phyloP scores from a whole-genome alignment of 1,140 invertebrate species.

The Atta cephalotes region DNA sequence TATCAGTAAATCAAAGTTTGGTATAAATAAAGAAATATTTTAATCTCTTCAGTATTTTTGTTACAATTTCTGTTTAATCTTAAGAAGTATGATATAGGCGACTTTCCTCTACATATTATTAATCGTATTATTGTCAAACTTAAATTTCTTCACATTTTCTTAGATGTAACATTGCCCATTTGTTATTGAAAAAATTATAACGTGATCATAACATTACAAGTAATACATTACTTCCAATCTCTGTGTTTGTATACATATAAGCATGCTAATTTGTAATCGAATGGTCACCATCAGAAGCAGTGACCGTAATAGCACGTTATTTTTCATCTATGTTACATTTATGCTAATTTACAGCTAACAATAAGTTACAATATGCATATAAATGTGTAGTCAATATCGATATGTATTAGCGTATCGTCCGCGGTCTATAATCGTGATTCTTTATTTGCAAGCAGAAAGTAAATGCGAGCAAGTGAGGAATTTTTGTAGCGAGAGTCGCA shows the following conservation, averaged over 20 bases:
- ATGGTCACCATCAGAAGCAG: slow-evolving; percentile 62
- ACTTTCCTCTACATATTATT: no score
- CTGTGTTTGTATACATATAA: not conserved
- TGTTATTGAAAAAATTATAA: no score
- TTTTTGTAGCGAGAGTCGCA: slow-evolving; percentile 12
- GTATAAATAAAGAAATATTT: no score
- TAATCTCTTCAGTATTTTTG: no score
- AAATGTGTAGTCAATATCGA: slow-evolving; percentile 25
- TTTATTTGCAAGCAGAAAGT: slow-evolving; percentile 11
- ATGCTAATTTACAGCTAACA: not conserved
- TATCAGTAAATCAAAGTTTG: no score
- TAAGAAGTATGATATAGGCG: no score
- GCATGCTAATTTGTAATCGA: slow-evolving; percentile 37
- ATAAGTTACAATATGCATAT: not conserved
- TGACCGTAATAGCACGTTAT: slow-evolving; percentile 55
- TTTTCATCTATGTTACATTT: slow-evolving; percentile 30
- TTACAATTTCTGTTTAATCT: no score
- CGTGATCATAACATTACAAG: no score
- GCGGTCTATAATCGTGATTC: not conserved
- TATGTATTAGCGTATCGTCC: slow-evolving; percentile 23
- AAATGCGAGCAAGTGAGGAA: not conserved
- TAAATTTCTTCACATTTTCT: no score
- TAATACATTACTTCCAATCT: no score
- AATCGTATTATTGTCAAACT: no score
- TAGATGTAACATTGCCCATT: no score